Evolutionary conservation across 1,140 invertebrate genomes (phyloP).

Genomic region (Papilio aristodemus): DNA sequence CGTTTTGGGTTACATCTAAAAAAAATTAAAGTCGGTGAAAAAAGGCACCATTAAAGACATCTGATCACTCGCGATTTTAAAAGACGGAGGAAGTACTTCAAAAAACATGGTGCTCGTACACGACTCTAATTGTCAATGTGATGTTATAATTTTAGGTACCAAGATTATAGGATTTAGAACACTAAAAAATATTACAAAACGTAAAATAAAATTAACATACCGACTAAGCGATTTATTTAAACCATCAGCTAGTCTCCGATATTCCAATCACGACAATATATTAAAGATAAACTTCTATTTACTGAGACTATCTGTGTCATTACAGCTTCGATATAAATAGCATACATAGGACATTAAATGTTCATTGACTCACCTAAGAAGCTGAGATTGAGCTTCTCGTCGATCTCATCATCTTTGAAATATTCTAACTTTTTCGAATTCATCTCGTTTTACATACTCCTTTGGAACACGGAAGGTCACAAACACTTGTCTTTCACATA

Average conservation of each 20-base stretch:
- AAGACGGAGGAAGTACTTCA: not conserved
- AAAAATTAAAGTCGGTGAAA: not conserved
- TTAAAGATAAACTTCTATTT: conserved; percentile 19
- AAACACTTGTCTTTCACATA: conserved; percentile 59
- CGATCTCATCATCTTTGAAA: conserved; percentile 69
- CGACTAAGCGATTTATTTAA: not conserved
- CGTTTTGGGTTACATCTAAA: too few species aligned
- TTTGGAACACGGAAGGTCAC: conserved; percentile 55
- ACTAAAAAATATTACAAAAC: not conserved
- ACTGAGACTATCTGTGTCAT: conserved; percentile 16
- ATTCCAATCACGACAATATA: conserved; percentile 17
- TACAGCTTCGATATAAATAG: conserved; percentile 15
- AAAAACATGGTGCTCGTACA: not conserved
- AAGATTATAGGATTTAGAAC: not conserved
- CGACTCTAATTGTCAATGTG: not conserved
- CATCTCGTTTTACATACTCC: conserved; percentile 59
- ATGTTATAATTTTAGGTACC: too few species aligned
- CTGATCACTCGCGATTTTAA: not conserved
- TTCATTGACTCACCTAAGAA: conserved; percentile 71
- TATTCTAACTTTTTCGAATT: conserved; percentile 79
- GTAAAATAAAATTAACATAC: not conserved
- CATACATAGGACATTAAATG: not conserved
- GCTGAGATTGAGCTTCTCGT: conserved; percentile 75
- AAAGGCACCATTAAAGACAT: not conserved
- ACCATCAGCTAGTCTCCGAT: not conserved